Conservation (phyloP, 2,113 vertebrate genomes). For the Donacobius atricapilla region DNA sequence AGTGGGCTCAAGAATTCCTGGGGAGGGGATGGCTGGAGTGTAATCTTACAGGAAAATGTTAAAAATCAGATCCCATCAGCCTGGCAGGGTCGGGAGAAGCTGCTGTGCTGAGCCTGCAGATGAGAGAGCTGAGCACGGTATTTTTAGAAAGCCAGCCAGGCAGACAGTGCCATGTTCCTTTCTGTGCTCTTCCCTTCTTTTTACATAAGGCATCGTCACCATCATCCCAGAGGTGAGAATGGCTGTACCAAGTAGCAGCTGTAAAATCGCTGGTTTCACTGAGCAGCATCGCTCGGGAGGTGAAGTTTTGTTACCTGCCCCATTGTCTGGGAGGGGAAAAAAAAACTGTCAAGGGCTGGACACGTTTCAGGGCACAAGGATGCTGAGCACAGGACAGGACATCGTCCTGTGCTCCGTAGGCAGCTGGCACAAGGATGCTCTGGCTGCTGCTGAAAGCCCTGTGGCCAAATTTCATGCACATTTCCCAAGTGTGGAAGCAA, state of each 20-base stretch:
- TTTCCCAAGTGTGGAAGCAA: not conserved
- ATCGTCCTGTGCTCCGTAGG: rapidly evolving
- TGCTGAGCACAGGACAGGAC: not conserved
- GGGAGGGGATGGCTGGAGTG: not conserved
- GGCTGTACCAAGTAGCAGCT: not conserved
- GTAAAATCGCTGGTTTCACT: not conserved
- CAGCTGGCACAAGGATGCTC: not conserved
- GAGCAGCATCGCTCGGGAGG: rapidly evolving
- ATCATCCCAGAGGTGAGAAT: not conserved
- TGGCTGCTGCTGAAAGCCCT: not conserved
- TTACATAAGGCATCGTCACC: not conserved
- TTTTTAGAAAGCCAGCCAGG: not conserved
- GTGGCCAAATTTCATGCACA: not conserved
- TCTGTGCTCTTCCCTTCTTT: not conserved
- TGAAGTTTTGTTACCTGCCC: not conserved
- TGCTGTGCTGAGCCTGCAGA: rapidly evolving
- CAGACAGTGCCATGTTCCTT: not conserved
- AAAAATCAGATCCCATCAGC: not conserved
- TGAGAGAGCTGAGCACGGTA: not conserved
- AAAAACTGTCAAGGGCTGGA: not conserved
- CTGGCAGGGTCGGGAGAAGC: not conserved
- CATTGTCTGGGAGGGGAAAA: not conserved
- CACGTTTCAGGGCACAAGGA: not conserved
- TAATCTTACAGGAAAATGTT: not conserved
- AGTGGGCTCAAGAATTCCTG: not conserved